Percentiles rank a stretch among this genome's conserved stretches.
Conservation (phyloP, 2,888 invertebrate genomes). For the Pinctada fucata region DNA sequence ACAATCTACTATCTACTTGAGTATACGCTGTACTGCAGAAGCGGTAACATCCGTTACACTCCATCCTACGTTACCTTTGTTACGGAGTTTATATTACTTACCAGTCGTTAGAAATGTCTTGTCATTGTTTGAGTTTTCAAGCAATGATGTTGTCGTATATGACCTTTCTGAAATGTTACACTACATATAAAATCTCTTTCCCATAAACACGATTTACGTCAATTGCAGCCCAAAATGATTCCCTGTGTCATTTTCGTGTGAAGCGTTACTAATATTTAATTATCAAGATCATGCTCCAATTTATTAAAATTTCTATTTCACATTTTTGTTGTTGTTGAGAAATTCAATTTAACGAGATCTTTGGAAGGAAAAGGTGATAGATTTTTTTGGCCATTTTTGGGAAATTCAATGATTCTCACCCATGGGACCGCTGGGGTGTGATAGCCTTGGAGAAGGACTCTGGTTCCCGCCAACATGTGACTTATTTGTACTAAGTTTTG, state of each 20-base stretch:
- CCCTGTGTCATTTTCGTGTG: no score
- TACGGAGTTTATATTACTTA: not conserved
- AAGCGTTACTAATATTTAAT: no score
- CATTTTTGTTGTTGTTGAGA: no score
- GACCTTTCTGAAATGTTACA: not conserved
- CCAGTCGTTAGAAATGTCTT: constrained; percentile 15
- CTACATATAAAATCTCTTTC: not conserved
- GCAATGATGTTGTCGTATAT: not conserved
- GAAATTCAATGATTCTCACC: not conserved
- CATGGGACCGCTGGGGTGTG: constrained; percentile 7
- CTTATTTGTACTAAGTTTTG: constrained; percentile 50
- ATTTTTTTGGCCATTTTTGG: no score
- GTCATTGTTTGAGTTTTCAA: not conserved
- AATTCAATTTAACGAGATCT: no score
- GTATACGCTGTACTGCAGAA: not conserved
- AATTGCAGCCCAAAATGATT: no score
- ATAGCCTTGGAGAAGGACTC: constrained; percentile 28
- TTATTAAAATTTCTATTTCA: no score
- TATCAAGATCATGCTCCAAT: no score
- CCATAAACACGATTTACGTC: no score
- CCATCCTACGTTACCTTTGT: not conserved
- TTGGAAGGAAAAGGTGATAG: no score
- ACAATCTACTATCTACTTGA: not conserved
- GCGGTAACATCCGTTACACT: not conserved
- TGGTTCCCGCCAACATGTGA: constrained; percentile 20